Evolutionary conservation across 2,797 vertebrate genomes (phyloP).

Genomic region (Pseudochaenichthys georgianus): DNA sequence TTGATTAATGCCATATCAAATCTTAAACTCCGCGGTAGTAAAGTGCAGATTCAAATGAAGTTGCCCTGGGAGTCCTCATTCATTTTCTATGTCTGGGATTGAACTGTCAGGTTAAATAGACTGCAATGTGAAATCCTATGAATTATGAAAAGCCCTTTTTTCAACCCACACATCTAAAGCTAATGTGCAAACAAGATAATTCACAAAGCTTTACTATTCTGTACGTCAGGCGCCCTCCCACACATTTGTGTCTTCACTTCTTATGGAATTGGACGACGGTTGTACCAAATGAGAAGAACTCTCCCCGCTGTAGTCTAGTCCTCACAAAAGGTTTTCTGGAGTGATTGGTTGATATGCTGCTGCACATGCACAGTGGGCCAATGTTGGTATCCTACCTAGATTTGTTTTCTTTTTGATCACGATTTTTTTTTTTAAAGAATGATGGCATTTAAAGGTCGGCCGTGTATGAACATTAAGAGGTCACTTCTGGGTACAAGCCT

Average conservation of each 20-base stretch:
- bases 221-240: conserved; percentile 43
- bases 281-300: conserved; percentile 42
- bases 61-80: conserved; percentile 88
- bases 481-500: conserved; percentile 70
- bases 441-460: conserved; percentile 56
- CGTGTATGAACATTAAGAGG: conserved; percentile 58
- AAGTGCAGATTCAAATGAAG: conserved; percentile 95
- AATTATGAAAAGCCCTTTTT: conserved; percentile 93
- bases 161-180: conserved; percentile 87
- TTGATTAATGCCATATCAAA: conserved; percentile 92
- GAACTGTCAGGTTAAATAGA: conserved; percentile 72
- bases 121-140: conserved; percentile 79
- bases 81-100: conserved; percentile 84
- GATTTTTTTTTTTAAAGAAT: conserved; percentile 40
- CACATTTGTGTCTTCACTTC: conserved; percentile 30
- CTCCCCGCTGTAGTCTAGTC: conserved; percentile 34
- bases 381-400: conserved; percentile 48
- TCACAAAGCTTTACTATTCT: conserved; percentile 71
- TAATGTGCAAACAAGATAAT: conserved; percentile 85
- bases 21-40: conserved; percentile 90
- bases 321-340: conserved; percentile 53
- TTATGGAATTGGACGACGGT: conserved; percentile 51
- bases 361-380: conserved; percentile 69
- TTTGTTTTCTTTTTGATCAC: conserved; percentile 39
- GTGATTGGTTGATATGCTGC: conserved; percentile 57